These are phyloP conservation scores for Limnephilus marmoratus DNA, from an alignment of 2,888 invertebrate species.

Conservation along the genomic window DNA sequence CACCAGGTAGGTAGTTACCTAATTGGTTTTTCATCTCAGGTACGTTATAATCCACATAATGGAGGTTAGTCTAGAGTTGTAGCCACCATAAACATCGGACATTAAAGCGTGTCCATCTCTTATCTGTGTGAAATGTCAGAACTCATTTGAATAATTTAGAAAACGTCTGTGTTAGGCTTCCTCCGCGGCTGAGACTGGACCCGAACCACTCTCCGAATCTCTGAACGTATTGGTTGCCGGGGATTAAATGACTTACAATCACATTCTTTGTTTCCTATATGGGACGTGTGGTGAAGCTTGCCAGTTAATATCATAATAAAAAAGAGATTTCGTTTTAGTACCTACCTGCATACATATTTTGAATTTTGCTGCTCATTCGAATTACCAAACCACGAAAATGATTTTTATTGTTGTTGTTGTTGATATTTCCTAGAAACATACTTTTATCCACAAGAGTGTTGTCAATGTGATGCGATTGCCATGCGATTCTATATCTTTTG, in stretches of 20 bases:
- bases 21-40: background rate
- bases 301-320: background rate
- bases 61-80: background rate
- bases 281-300: background rate
- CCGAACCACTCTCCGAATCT: background rate
- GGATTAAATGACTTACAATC: background rate
- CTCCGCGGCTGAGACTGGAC: constrained; percentile 13
- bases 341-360: background rate
- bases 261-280: constrained; percentile 9
- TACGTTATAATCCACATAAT: background rate
- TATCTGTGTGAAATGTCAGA: constrained; percentile 60
- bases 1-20: background rate
- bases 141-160: constrained; percentile 56
- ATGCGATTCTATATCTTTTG: no score
- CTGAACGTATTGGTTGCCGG: background rate
- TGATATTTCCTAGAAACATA: no score
- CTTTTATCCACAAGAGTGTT: no score
- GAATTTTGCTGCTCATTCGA: background rate
- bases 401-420: no score
- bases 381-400: background rate
- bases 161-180: constrained; percentile 49
- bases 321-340: background rate
- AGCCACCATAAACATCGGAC: constrained; percentile 54
- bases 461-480: no score
- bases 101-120: constrained; percentile 59